Conservation (phyloP, 2,888 invertebrate species). For the Conistra vaccinii region DNA sequence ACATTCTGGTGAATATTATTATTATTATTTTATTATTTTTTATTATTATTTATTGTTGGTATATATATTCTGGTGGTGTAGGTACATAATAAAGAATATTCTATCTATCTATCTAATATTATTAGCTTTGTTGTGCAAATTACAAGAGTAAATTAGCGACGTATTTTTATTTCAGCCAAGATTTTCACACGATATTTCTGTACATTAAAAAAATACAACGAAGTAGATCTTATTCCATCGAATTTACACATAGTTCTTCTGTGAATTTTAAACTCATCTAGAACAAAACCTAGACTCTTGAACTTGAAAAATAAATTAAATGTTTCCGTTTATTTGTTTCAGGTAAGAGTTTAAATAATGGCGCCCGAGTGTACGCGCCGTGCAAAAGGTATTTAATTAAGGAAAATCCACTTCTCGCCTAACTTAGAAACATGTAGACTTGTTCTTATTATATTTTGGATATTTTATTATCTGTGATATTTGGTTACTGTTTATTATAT, state of each 20-base stretch:
- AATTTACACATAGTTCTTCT: slow-evolving; percentile 11
- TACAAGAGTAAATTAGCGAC: background rate
- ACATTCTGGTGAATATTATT: background rate
- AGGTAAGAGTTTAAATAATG: slow-evolving; percentile 75
- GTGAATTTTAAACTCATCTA: background rate
- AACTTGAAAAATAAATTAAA: slow-evolving; percentile 55
- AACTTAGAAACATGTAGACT: slow-evolving; percentile 26
- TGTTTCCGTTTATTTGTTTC: slow-evolving; percentile 72
- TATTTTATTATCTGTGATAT: slow-evolving; percentile 12
- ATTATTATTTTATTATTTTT: too few relatives aligned
- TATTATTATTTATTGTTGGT: too few relatives aligned
- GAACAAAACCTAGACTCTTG: slow-evolving; percentile 31
- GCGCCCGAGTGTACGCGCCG: slow-evolving; percentile 51
- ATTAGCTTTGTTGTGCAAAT: background rate
- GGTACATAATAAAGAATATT: too few relatives aligned
- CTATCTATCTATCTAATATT: too few relatives aligned
- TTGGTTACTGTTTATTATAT: too few relatives aligned
- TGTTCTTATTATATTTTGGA: slow-evolving; percentile 34
- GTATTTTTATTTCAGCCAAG: background rate
- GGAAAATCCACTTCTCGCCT: slow-evolving; percentile 39
- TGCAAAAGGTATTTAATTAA: slow-evolving; percentile 69
- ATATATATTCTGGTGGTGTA: too few relatives aligned
- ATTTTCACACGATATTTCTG: background rate
- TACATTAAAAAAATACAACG: background rate
- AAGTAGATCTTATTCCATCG: slow-evolving; percentile 2